Evolutionary conservation across 2,888 invertebrate species (phyloP), one percentile per base, ranked within the genome.

Genomic region (Patella ulyssiponensis): DNA sequence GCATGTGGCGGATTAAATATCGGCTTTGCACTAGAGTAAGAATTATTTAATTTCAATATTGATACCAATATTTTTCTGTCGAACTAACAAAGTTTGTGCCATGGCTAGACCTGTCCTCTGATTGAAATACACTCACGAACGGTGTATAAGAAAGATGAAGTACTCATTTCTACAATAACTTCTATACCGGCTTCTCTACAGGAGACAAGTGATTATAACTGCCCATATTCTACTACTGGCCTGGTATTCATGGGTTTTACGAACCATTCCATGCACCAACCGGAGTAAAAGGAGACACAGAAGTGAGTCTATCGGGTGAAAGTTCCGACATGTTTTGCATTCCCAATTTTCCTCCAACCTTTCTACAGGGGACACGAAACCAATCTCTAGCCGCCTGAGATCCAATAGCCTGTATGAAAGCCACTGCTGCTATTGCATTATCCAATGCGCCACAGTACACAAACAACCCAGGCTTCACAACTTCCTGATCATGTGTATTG

Each of bases 81-180:
- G 86, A 84, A 27, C 85, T 86, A n/a, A 83, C 73, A 52, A 86
- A 86, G 75, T 86, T 85, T 20, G 82, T 77, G 12, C 86, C 87
- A 76, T 80, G 81, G 73, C 86, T 85, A 0, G 77, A 85, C 0
- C 83, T 72, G 23, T 15, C 86, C 85, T 17, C 85, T 69, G 20
- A 81, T 71, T 11, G 84, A 69, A 7, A 77, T 54, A 54, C 83
- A 82, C 2, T 81, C 33, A 14, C 79, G 56, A 3, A 84, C 54
- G 17, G 79, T 78, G 69, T 83, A 83, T 7, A 83, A 82, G 74
- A 85, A 85, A 0, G 82, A 77, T 11, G 78, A 81, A 3, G 82
- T 78, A 27, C 69, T 77, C 78, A 83, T 78, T 12, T 80, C 80
- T 54, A 83, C n/a, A n/a, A n/a, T n/a, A n/a, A n/a, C n/a, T n/a